phyloP scores from a whole-genome alignment of 2,888 invertebrate genomes.

The Mantis religiosa region DNA sequence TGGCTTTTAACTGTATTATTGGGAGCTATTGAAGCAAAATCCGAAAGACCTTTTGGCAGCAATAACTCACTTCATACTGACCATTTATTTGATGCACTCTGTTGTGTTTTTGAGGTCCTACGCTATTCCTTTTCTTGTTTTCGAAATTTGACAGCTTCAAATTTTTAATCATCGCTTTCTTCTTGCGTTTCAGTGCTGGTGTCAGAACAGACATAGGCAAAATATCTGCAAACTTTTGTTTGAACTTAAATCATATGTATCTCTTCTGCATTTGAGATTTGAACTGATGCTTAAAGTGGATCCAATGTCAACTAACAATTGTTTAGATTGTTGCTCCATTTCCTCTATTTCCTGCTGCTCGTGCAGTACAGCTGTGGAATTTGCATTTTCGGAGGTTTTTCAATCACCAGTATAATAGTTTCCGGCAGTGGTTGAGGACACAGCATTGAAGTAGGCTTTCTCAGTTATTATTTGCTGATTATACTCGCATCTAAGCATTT shows the following conservation, averaged over 20 bases:
- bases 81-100: neutral
- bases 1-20: too few relatives aligned
- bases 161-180: neutral
- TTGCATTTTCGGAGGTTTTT: neutral
- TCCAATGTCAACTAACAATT: too few relatives aligned
- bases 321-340: neutral
- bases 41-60: neutral
- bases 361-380: neutral
- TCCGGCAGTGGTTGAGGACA: neutral
- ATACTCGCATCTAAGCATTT: slow-evolving; percentile 21
- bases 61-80: neutral
- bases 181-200: neutral
- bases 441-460: slow-evolving; percentile 27
- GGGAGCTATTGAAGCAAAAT: too few relatives aligned
- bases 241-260: neutral
- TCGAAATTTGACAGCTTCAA: neutral
- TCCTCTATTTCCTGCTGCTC: neutral
- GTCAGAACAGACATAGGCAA: neutral
- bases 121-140: neutral
- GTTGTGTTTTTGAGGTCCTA: neutral
- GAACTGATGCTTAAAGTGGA: too few relatives aligned
- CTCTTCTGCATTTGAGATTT: too few relatives aligned
- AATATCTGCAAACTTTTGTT: neutral
- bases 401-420: too few relatives aligned
- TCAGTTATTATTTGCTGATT: slow-evolving; percentile 29